These are phyloP conservation scores for Agrypnus murinus DNA, from an alignment of 2,888 invertebrate species.

Conservation along the genomic window DNA sequence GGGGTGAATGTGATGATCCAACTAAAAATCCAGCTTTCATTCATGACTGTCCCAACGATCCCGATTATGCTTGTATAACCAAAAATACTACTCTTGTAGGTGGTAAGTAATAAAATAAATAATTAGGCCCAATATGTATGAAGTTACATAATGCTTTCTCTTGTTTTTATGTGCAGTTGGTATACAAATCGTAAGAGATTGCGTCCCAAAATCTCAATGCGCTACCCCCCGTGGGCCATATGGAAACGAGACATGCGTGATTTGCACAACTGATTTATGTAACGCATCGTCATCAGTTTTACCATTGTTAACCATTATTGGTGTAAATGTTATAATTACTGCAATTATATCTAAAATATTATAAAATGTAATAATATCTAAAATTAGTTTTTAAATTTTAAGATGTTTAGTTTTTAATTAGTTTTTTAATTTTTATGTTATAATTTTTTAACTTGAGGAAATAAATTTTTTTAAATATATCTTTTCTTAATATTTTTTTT, in stretches of 20 bases:
- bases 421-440: too few species aligned
- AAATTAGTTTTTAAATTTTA: too few species aligned
- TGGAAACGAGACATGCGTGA: neutral
- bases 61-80: neutral
- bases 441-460: too few species aligned
- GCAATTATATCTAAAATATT: too few species aligned
- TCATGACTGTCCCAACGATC: neutral
- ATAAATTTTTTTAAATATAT: too few species aligned
- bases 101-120: conserved; percentile 18
- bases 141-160: neutral
- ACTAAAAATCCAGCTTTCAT: neutral
- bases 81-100: neutral
- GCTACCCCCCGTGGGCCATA: neutral
- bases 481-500: too few species aligned
- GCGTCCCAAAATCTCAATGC: neutral
- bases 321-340: too few species aligned
- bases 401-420: too few species aligned
- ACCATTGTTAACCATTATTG: neutral
- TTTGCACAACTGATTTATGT: neutral
- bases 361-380: too few species aligned
- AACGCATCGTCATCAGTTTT: neutral
- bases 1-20: neutral
- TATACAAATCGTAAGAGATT: conserved; percentile 1
- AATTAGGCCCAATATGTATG: neutral
- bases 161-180: neutral